These are phyloP conservation scores for Dione vanillae DNA, from an alignment of 2,888 invertebrate genomes.

Conservation along the genomic window DNA sequence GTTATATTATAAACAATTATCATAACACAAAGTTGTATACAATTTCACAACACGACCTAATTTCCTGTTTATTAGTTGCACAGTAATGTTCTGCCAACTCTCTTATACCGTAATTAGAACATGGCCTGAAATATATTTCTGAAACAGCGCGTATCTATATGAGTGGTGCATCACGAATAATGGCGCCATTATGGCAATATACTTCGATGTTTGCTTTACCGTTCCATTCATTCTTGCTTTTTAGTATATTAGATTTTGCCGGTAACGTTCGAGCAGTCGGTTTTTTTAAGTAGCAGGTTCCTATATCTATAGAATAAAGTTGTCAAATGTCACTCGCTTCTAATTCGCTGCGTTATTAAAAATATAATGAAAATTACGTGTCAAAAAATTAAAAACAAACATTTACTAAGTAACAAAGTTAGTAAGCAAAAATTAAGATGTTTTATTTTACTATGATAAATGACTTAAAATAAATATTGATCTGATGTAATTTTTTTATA, in stretches of 20 bases:
- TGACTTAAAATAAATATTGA: too few relatives aligned
- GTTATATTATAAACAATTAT: conserved; percentile 3
- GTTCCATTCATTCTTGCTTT: conserved; percentile 20
- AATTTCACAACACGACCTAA: conserved; percentile 27
- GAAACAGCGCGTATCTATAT: conserved; percentile 22
- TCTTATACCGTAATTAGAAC: conserved; percentile 34
- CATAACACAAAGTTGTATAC: conserved; percentile 1
- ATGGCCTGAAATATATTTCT: conserved; percentile 34
- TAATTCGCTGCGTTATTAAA: too few relatives aligned
- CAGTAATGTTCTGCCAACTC: conserved; percentile 26
- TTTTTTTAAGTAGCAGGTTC: background rate
- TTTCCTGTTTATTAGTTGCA: conserved; percentile 31
- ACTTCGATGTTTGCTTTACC: conserved; percentile 24
- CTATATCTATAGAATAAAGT: too few relatives aligned
- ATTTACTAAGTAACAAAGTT: too few relatives aligned
- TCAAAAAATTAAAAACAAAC: too few relatives aligned
- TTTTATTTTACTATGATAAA: too few relatives aligned
- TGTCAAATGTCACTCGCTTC: too few relatives aligned
- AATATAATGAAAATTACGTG: too few relatives aligned
- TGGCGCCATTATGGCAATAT: conserved; percentile 21
- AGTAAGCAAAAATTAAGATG: too few relatives aligned
- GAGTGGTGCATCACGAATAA: conserved; percentile 26
- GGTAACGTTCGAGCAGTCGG: background rate
- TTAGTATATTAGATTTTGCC: conserved; percentile 4
- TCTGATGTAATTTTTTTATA: too few relatives aligned